A percentile compares a stretch with the other conserved stretches of the same genome.
Evolutionary conservation across 2,113 vertebrate genomes (phyloP).

Genomic region (Hystrix brachyura): DNA sequence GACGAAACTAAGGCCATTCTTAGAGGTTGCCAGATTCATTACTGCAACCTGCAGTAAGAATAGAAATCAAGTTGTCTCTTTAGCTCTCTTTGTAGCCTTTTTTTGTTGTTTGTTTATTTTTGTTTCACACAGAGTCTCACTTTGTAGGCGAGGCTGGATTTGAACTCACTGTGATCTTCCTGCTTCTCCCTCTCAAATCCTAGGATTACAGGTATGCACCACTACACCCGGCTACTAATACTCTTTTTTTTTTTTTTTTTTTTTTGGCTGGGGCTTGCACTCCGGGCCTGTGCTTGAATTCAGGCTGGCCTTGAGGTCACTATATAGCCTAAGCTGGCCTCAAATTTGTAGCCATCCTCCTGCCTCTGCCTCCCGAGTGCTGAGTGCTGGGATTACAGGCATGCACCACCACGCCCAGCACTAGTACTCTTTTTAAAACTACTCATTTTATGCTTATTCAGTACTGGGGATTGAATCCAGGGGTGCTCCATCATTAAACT

Average conservation of each 20-base stretch:
- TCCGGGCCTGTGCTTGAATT: too few relatives aligned
- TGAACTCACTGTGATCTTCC: too few relatives aligned
- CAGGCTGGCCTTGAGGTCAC: background rate
- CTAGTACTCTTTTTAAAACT: background rate
- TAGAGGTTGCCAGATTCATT: background rate
- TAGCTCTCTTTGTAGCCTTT: background rate
- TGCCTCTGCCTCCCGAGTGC: background rate
- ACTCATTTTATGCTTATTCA: background rate
- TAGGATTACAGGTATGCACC: too few relatives aligned
- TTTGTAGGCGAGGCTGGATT: background rate
- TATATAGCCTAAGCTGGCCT: background rate
- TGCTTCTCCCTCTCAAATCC: too few relatives aligned
- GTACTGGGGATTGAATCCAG: background rate
- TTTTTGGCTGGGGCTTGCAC: too few relatives aligned
- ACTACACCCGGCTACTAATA: too few relatives aligned
- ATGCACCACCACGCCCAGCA: background rate
- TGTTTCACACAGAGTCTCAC: background rate
- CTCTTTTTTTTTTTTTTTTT: too few relatives aligned
- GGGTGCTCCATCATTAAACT: background rate
- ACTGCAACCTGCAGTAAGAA: background rate
- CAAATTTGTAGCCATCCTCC: background rate
- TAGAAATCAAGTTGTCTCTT: background rate
- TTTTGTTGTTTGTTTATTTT: background rate
- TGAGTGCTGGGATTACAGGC: background rate
- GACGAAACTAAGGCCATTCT: background rate